Percentiles rank a stretch among this genome's conserved stretches.
Evolutionary conservation across 2,113 vertebrate genomes (phyloP).

Genomic region (Galeopterus variegatus): DNA sequence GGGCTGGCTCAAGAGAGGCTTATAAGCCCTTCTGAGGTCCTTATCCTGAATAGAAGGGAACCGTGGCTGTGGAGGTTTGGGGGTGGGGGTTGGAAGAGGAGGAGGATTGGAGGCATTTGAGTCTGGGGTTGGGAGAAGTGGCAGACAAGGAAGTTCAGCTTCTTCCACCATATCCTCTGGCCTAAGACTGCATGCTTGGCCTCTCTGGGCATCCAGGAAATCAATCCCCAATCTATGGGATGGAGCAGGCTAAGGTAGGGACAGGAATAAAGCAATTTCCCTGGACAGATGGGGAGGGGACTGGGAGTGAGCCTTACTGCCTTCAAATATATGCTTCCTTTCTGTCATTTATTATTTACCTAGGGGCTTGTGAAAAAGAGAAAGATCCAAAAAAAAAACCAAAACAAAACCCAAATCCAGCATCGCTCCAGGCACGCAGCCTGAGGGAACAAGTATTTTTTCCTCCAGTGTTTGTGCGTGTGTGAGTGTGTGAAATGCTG

Average conservation of each 20-base stretch:
- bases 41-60: background rate
- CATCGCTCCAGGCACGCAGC: constrained; percentile 60
- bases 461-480: background rate
- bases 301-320: background rate
- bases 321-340: background rate
- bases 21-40: background rate
- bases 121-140: background rate
- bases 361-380: constrained; percentile 61
- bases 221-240: background rate
- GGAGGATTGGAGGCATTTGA: background rate
- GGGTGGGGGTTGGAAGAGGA: background rate
- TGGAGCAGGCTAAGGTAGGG: background rate
- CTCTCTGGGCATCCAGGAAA: background rate
- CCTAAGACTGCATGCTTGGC: background rate
- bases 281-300: background rate
- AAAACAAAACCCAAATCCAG: background rate
- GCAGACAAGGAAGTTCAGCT: background rate
- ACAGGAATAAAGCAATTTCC: background rate
- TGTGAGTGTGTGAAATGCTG: background rate
- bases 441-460: constrained; percentile 56
- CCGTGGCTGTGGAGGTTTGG: background rate
- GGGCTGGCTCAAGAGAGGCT: background rate
- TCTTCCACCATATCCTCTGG: background rate
- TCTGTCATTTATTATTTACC: constrained; percentile 52
- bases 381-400: background rate